Percentiles rank a stretch among this genome's conserved stretches.
Evolutionary conservation across 2,113 vertebrate species (phyloP).

Genomic region (Engystomops pustulosus): DNA sequence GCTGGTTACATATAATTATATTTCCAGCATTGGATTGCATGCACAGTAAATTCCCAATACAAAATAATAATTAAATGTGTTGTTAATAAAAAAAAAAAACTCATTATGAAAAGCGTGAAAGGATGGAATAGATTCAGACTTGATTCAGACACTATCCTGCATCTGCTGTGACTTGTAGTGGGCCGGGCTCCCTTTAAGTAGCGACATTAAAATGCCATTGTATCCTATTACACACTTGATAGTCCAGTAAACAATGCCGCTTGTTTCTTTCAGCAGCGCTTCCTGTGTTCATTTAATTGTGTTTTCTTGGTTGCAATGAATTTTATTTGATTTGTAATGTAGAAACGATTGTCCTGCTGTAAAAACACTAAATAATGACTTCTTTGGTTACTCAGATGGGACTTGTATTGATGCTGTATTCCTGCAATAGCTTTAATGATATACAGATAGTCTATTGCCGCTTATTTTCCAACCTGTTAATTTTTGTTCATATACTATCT

Average conservation of each 20-base stretch:
- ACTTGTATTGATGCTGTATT: slow-evolving; percentile 26
- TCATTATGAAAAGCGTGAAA: too few relatives aligned
- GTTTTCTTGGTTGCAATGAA: slow-evolving; percentile 23
- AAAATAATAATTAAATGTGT: too few relatives aligned
- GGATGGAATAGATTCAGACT: too few relatives aligned
- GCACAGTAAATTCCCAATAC: not conserved
- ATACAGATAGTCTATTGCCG: not conserved
- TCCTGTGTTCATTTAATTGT: slow-evolving; percentile 3
- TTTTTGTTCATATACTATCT: not conserved
- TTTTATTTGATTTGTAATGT: slow-evolving; percentile 42
- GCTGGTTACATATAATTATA: not conserved
- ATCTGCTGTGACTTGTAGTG: not conserved
- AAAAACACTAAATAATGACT: slow-evolving; percentile 32
- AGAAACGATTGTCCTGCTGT: slow-evolving; percentile 27
- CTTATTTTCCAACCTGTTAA: not conserved
- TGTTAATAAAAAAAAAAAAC: too few relatives aligned
- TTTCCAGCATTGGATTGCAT: not conserved
- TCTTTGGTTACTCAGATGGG: not conserved
- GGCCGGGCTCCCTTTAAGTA: not conserved
- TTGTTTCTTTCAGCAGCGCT: not conserved
- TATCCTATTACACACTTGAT: slow-evolving; percentile 27
- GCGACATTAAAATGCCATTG: slow-evolving; percentile 13
- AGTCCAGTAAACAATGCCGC: slow-evolving; percentile 23
- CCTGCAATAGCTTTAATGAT: not conserved
- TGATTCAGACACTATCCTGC: too few relatives aligned